Percentiles rank a stretch among this genome's conserved stretches.
Conservation (phyloP, 35 echinoderm and acorn worm genomes). For the Amphiura filiformis region DNA sequence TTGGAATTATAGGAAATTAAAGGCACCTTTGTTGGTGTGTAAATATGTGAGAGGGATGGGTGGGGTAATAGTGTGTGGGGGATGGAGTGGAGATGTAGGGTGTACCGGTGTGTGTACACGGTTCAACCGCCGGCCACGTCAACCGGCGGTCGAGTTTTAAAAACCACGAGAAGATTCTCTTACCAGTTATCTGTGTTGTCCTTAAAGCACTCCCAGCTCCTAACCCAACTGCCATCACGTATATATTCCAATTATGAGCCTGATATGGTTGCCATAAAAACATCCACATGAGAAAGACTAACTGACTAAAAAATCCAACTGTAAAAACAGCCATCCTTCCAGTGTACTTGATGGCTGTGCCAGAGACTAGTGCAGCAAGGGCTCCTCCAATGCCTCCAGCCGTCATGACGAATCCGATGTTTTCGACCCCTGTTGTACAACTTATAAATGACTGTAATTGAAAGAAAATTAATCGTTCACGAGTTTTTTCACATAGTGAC, state of each 20-base stretch:
- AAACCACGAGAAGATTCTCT: too few species aligned
- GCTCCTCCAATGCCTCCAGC: not conserved
- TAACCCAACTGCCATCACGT: not conserved
- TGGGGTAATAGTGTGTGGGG: too few species aligned
- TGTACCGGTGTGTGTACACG: too few species aligned
- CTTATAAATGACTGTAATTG: not conserved
- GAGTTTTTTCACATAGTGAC: too few species aligned
- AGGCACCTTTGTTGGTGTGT: too few species aligned
- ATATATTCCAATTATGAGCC: not conserved
- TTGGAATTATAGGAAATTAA: too few species aligned
- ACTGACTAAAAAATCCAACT: not conserved
- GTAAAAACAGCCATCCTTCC: not conserved
- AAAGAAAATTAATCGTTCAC: too few species aligned
- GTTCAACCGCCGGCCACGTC: too few species aligned
- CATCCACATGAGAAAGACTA: not conserved
- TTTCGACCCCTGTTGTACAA: not conserved
- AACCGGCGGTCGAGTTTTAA: too few species aligned
- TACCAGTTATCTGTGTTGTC: not conserved
- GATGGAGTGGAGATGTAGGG: too few species aligned
- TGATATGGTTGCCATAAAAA: not conserved
- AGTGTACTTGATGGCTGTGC: not conserved
- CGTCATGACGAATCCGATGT: not conserved
- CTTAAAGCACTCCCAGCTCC: not conserved
- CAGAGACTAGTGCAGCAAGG: not conserved
- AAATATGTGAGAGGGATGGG: too few species aligned